Evolutionary conservation across 2,888 invertebrate genomes (phyloP), one percentile per base, ranked within the genome.

Genomic region (Stictocephala bisonia): DNA sequence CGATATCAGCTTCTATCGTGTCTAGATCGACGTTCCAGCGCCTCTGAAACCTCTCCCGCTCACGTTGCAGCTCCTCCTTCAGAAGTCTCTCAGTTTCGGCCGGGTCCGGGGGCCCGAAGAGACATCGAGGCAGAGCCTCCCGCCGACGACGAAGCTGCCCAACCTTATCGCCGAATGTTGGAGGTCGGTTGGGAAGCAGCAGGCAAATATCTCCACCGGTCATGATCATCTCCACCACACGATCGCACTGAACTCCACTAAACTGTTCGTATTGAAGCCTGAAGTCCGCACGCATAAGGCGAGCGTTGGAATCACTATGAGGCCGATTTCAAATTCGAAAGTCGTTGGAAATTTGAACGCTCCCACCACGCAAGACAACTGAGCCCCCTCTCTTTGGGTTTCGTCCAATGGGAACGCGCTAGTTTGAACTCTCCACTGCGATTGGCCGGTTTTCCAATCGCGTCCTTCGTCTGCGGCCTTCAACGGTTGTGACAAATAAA

Each of bases 91-190:
- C 20, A 44, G 24, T 71, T 15, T 71, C 70, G 4, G 41, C 44
- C 26, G 58, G 70, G 24, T 71, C 70, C 20, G 70, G 70, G 0
- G 58, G 70, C 4, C 70, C 70, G 70, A 71, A 71, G 26, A 71
- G 58, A 44, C 70, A 71, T 22, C 53, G 24, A n/a, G 70, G 70
- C 13, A 58, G 41, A 4, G 31, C 56, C 31, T 26, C 7, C 2
- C 70, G 70, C 7, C 44, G 41, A 2, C 13, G n/a, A n/a, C 20
- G 1, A 1, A 64, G 40, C 9, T 22, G 70, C 2, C 27, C 20
- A n/a, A 71, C n/a, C 58, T 58, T 71, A 15, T 71, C 70, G 13
- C 3, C 24, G 26, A n/a, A 26, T 22, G 4, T 31, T 18, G 6
- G 9, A 11, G 48, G 27, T 7, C 26, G 18, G 41, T 41, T 58